phyloP scores from a whole-genome alignment of 2,888 invertebrate genomes.

The Macaria notata region DNA sequence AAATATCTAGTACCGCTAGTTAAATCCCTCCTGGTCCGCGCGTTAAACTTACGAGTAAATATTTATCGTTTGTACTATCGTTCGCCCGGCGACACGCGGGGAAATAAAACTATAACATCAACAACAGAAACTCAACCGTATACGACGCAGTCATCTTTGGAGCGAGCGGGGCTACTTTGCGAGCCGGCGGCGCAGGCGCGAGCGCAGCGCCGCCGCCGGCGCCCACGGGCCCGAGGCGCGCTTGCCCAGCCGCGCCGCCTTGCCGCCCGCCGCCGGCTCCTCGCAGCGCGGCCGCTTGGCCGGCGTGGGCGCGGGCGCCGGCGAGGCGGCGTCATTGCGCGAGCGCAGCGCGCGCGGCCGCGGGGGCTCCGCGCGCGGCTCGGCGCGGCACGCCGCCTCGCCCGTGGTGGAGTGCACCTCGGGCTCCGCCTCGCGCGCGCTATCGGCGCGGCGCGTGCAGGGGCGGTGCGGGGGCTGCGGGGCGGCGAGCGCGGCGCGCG shows the following conservation, averaged over 20 bases:
- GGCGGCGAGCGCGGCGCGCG: slow-evolving; percentile 51
- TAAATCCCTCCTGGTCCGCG: slow-evolving; percentile 73
- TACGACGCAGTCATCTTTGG: slow-evolving; percentile 72
- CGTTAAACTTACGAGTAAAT: slow-evolving; percentile 71
- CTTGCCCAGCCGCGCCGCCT: slow-evolving; percentile 44
- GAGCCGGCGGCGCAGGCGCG: slow-evolving; percentile 69
- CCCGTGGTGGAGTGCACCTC: slow-evolving; percentile 36
- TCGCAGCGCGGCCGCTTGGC: slow-evolving; percentile 41
- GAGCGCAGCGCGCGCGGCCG: slow-evolving; percentile 46
- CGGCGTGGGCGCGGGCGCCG: slow-evolving; percentile 41
- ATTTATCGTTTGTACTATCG: slow-evolving; percentile 77
- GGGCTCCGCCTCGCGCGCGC: slow-evolving; percentile 43
- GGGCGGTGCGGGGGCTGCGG: slow-evolving; percentile 37
- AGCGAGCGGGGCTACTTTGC: slow-evolving; percentile 64
- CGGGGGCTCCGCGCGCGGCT: slow-evolving; percentile 37
- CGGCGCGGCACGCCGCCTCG: slow-evolving; percentile 35
- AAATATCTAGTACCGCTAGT: slow-evolving; percentile 72
- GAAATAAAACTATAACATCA: slow-evolving; percentile 38
- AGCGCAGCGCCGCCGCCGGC: slow-evolving; percentile 67
- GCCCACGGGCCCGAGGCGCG: slow-evolving; percentile 67
- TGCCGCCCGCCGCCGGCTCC: slow-evolving; percentile 28
- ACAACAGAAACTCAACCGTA: slow-evolving; percentile 67
- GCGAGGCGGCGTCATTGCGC: too few species aligned
- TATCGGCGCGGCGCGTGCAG: slow-evolving; percentile 36
- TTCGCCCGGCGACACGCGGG: slow-evolving; percentile 36